Conservation (phyloP, 2,113 vertebrate species). For the Microcebus ravelobensis region DNA sequence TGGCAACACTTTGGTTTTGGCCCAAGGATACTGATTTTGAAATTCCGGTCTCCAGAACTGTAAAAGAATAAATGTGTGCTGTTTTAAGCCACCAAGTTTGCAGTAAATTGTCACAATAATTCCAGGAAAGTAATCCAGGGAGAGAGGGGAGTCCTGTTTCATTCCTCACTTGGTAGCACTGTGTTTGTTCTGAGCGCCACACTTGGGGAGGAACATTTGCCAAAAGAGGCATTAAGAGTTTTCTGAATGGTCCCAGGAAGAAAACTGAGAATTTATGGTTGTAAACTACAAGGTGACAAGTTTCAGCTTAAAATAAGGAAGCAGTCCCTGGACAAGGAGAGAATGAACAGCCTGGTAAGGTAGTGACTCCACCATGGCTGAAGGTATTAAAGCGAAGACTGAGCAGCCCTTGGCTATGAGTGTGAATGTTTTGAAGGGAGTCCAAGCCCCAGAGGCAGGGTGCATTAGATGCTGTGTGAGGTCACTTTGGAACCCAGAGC, state of each 20-base stretch:
- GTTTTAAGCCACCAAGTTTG: background rate
- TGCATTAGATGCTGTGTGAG: background rate
- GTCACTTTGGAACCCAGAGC: background rate
- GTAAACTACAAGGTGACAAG: background rate
- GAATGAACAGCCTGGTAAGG: background rate
- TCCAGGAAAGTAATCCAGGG: background rate
- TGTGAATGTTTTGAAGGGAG: background rate
- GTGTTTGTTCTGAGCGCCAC: background rate
- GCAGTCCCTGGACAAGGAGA: background rate
- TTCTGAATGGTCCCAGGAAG: background rate
- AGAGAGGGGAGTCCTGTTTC: background rate
- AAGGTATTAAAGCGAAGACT: background rate
- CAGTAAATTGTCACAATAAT: background rate
- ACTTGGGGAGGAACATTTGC: background rate
- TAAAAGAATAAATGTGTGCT: background rate
- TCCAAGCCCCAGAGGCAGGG: background rate
- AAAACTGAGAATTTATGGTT: background rate
- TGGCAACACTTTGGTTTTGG: background rate
- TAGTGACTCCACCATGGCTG: fast-evolving
- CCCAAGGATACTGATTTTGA: background rate
- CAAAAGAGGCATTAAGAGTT: background rate
- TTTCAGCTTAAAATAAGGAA: background rate
- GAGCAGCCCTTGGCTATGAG: background rate
- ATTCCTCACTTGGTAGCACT: background rate
- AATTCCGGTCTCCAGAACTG: background rate